phyloP scores from a whole-genome alignment of 30 jellyfish, hydroid and myxozoan species.

The Catostylus mosaicus region DNA sequence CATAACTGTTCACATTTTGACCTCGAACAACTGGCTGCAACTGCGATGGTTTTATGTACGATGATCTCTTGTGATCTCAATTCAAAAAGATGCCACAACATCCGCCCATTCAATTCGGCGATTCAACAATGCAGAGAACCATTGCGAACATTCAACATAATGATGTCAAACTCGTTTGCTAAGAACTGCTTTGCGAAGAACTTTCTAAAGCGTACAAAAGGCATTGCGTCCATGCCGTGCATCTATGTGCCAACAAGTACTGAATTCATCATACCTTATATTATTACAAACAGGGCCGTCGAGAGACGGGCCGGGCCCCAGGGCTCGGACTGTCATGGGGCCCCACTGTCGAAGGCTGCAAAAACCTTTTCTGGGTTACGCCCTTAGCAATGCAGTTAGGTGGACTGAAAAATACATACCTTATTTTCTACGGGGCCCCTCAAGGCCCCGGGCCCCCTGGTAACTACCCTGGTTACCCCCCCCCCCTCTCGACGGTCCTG shows the following conservation, averaged over 20 bases:
- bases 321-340: neutral
- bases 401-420: too few species aligned
- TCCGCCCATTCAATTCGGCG: constrained; percentile 67
- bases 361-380: neutral
- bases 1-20: constrained; percentile 37
- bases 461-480: too few species aligned
- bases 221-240: too few species aligned
- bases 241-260: too few species aligned
- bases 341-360: neutral
- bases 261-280: neutral
- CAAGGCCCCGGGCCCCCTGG: too few species aligned
- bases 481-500: too few species aligned
- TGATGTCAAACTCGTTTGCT: constrained; percentile 10
- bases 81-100: constrained; percentile 53
- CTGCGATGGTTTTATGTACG: constrained; percentile 30
- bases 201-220: neutral
- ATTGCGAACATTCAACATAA: neutral
- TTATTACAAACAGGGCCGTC: neutral
- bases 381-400: too few species aligned
- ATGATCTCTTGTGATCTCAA: constrained; percentile 19
- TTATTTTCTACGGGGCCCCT: too few species aligned
- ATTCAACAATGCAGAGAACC: constrained; percentile 15
- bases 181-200: neutral
- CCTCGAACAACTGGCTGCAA: constrained; percentile 18
- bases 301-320: neutral